Evolutionary conservation across 2,113 vertebrate species (phyloP).

Genomic region (Ceuthmochares aereus): DNA sequence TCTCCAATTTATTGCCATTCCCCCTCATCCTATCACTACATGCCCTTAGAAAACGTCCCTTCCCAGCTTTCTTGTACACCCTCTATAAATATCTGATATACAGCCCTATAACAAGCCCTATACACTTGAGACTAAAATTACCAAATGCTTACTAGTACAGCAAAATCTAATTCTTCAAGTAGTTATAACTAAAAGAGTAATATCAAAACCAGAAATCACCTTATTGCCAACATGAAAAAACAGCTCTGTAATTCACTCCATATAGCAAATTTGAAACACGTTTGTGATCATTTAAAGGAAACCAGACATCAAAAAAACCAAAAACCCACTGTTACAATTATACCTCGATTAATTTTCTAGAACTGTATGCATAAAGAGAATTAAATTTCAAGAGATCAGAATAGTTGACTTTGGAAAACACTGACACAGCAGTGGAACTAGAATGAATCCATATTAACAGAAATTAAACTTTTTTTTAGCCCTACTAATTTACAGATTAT

Average conservation of each 20-base stretch:
- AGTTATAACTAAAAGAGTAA: neutral
- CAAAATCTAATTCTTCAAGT: neutral
- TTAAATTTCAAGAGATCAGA: neutral
- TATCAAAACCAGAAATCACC: neutral
- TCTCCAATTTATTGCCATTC: too few species aligned
- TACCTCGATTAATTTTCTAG: neutral
- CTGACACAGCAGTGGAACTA: neutral
- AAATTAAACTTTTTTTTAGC: neutral
- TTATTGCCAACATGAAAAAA: neutral
- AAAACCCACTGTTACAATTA: neutral
- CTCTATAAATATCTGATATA: neutral
- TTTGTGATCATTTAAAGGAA: neutral
- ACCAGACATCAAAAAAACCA: neutral
- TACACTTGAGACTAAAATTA: neutral
- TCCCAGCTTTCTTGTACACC: too few species aligned
- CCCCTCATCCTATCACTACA: too few species aligned
- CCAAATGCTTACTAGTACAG: neutral
- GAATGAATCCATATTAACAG: neutral
- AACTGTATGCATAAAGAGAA: neutral
- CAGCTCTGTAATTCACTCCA: neutral
- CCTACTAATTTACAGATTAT: neutral
- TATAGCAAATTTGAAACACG: neutral
- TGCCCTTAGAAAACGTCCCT: too few species aligned
- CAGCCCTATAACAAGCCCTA: neutral
- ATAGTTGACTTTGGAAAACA: neutral